A percentile compares a stretch with the other conserved stretches of the same genome.
Conservation (phyloP, 2,113 vertebrate genomes). For the Haemorhous mexicanus region DNA sequence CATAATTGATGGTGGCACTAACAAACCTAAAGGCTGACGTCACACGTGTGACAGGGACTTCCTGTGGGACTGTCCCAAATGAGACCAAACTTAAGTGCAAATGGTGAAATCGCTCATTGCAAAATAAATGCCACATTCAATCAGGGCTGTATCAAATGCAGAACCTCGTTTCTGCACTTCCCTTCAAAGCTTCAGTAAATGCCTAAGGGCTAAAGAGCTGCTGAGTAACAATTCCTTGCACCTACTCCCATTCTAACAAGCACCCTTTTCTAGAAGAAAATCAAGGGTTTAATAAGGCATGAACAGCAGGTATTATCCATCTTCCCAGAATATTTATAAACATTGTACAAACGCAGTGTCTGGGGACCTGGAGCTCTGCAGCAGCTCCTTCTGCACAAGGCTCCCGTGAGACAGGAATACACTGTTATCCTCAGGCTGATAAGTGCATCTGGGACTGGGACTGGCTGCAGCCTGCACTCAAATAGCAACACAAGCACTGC, state of each 20-base stretch:
- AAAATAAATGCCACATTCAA: neutral
- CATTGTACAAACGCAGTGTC: neutral
- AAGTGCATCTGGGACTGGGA: constrained; percentile 28
- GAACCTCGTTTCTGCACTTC: neutral
- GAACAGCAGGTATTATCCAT: neutral
- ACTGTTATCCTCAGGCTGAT: neutral
- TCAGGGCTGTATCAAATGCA: neutral
- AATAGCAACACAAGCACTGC: neutral
- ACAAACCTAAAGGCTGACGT: neutral
- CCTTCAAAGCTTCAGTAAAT: neutral
- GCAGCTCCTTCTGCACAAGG: neutral
- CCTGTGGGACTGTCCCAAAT: neutral
- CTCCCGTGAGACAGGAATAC: constrained; percentile 10
- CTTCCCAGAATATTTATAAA: neutral
- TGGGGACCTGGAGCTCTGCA: neutral
- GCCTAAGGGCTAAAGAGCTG: neutral
- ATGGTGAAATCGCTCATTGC: neutral
- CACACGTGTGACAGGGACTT: neutral
- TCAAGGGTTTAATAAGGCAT: neutral
- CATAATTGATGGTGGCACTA: neutral
- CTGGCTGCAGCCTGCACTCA: neutral
- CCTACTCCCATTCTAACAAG: neutral
- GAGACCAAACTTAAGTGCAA: neutral
- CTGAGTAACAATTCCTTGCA: neutral
- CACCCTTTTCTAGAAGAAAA: neutral